phyloP scores from a whole-genome alignment of 2,888 invertebrate species.

The Tineola bisselliella region DNA sequence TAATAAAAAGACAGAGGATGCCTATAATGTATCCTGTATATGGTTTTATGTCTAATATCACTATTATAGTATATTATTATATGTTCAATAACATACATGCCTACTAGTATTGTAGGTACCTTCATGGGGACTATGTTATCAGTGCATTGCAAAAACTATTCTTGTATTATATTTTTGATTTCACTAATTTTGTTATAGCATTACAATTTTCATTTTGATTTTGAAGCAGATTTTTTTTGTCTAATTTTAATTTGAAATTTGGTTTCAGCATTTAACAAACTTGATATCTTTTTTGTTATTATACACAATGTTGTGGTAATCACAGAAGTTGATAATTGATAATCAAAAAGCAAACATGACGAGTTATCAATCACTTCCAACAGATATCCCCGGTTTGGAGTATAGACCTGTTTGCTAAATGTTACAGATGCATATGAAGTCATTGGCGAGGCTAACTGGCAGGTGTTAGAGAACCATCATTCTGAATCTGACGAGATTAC shows the following conservation, averaged over 20 bases:
- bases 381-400: conserved; percentile 28
- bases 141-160: too few species aligned
- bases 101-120: too few species aligned
- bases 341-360: conserved; percentile 7
- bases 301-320: background rate
- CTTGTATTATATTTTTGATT: too few species aligned
- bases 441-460: conserved; percentile 64
- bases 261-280: background rate
- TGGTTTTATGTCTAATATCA: too few species aligned
- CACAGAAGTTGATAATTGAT: background rate
- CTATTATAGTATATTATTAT: too few species aligned
- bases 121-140: too few species aligned
- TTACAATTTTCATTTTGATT: background rate
- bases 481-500: conserved; percentile 46
- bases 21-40: too few species aligned
- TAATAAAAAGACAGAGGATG: too few species aligned
- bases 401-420: conserved; percentile 25
- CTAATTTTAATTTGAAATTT: background rate
- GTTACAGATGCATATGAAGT: conserved; percentile 65
- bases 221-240: background rate
- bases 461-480: conserved; percentile 53
- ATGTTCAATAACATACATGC: too few species aligned
- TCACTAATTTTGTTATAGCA: background rate
- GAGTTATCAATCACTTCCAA: conserved; percentile 21
- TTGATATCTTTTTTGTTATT: background rate